Evolutionary conservation across 2,797 vertebrate species (phyloP), one percentile per base, ranked within the genome.

Genomic region (Notoglanidium macrostoma): DNA sequence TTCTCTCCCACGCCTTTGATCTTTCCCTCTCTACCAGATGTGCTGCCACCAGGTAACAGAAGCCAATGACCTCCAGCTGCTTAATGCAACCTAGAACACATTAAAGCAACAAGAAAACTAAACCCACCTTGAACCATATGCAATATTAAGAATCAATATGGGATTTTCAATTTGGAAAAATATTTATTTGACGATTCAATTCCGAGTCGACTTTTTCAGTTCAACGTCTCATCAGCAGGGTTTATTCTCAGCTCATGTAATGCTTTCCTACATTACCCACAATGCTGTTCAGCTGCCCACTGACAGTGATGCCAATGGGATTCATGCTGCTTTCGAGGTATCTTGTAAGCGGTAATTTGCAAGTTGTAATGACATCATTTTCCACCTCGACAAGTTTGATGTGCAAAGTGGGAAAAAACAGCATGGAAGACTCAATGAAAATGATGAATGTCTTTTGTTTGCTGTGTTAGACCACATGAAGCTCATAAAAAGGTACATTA

Each of bases 1-100:
- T 44, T 73, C 78, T 72, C 44, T 44, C 81, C 21, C 32, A 49
- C 17, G 55, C 35, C 12, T 79, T 74, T 87, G 67, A 89, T 85
- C 83, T 57, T 57, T 55, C 67, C 26, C 81, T 73, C 46, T 49
- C 29, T 11, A 35, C 79, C 83, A 88, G 44, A 81, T 79, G 65
- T 77, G 51, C 63, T 49, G 40, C 63, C 61, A 35, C 35, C 19
- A 78, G 40, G 17, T 21, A 80, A 65, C 70, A 83, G 32, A 73
- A 84, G 73, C 61, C 17, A 59, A 40, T 51, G 49, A 81, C 83
- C 49, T 83, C 76, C 57, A 84, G 80, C 57, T 59, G 49, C 21
- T 84, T 46, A 51, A 72, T 46, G 82, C 51, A 44, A 44, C 54
- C 51, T 29, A 11, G 40, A 10, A 59, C 29, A 74, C 35, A 17